Evolutionary conservation across 2,888 invertebrate species (phyloP), one percentile per base, ranked within the genome.

Genomic region (Linnaemya tessellans): DNA sequence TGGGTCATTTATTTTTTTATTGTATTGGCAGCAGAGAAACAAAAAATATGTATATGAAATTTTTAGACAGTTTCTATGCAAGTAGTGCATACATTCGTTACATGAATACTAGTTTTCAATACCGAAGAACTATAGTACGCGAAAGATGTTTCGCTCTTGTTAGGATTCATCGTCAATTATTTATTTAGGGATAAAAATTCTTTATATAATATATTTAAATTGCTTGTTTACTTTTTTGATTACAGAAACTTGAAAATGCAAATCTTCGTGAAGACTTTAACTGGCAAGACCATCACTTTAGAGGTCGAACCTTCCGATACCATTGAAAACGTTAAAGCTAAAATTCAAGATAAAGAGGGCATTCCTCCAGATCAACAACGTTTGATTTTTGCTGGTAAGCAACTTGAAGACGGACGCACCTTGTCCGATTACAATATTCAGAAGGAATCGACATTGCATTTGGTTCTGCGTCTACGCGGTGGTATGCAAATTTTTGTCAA

Each of bases 291-390:
- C 86, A 90, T 90, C 78, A 90, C 90, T 15, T 87, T 90, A 84
- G 90, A 90, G 82, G 90, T 90, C 10, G 90, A 90, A 54, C 90
- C 90, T 38, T 75, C 81, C 38, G 81, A 89, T 82, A 87, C 87
- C 13, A 87, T 89, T 25, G 89, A 89, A 78, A 89, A 89, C 58
- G 89, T 89, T 0, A 90, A 90, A 75, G 89, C 89, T 43, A 54
- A 90, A 89, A 90, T 90, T 70, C 90, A 90, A 46, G 90, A 90
- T 81, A 90, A 90, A 87, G 90, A 90, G 86, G 90, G 90, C n/a
- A 90, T 90, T 80, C 90, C 90, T 3, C 90, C 90, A 90, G 90
- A 90, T 79, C 90, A 90, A 83, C 90, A 90, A 80, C 90, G 90
- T 89, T 88, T 90, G 87, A 91, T 90, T 79, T 90, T 91, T 65